Percentiles rank a stretch among this genome's conserved stretches.
Conservation (phyloP, 23 tunicate genomes). For the Pegea sp. region DNA sequence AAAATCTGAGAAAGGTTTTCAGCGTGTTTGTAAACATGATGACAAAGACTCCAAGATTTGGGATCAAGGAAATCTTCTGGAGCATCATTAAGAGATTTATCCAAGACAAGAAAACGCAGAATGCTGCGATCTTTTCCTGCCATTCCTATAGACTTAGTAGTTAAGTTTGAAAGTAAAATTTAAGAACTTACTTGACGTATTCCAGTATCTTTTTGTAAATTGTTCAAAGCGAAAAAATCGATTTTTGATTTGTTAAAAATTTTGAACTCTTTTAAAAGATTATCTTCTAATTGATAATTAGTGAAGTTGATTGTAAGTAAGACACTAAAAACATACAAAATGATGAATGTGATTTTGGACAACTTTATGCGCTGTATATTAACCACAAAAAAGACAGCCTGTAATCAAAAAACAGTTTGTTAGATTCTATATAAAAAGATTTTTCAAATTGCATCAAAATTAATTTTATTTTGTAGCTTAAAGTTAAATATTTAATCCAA, state of each 20-base stretch:
- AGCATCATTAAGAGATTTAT: background rate
- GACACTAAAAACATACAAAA: background rate
- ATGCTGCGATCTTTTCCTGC: background rate
- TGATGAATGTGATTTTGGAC: background rate
- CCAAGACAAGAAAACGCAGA: background rate
- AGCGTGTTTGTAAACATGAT: background rate
- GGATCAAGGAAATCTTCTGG: background rate
- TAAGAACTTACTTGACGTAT: background rate
- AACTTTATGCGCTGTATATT: no score
- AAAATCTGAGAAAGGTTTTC: background rate
- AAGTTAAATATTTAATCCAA: background rate
- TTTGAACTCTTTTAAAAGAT: background rate
- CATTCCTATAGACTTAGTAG: background rate
- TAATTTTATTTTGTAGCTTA: no score
- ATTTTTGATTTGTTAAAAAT: background rate
- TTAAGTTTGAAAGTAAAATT: background rate
- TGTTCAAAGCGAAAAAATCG: background rate
- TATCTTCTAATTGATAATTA: background rate
- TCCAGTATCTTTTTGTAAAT: background rate
- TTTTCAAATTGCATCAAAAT: no score
- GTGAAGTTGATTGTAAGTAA: background rate
- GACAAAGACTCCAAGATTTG: background rate
- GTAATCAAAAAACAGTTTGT: background rate
- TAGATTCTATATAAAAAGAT: no score
- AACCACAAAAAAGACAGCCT: no score